These are phyloP conservation scores for Hestina assimilis DNA, from an alignment of 1,140 invertebrate species.

Conservation along the genomic window DNA sequence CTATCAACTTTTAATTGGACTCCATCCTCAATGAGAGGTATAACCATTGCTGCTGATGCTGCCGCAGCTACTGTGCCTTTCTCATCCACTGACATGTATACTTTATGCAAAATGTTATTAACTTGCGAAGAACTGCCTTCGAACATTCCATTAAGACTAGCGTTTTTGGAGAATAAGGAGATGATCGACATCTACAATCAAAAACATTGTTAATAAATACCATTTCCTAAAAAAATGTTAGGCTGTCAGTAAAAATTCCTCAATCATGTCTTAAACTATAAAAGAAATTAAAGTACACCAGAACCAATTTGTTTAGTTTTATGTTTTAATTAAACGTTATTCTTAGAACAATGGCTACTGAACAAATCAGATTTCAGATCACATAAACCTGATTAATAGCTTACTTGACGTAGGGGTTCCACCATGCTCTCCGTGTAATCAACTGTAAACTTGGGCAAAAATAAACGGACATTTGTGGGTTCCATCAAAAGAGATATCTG, in stretches of 20 bases:
- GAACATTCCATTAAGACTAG: constrained; percentile 82
- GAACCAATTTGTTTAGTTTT: too few relatives aligned
- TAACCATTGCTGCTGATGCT: constrained; percentile 80
- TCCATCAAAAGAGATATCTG: constrained; percentile 72
- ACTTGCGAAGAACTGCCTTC: constrained; percentile 73
- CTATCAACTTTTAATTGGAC: constrained; percentile 77
- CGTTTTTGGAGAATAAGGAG: constrained; percentile 79
- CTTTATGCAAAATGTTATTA: constrained; percentile 83
- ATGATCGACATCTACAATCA: constrained; percentile 80
- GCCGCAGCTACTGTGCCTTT: constrained; percentile 85
- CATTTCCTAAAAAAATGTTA: too few relatives aligned
- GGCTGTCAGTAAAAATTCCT: too few relatives aligned
- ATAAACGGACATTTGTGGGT: constrained; percentile 77
- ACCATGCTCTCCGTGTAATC: constrained; percentile 80
- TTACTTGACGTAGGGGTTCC: constrained; percentile 56
- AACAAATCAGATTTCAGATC: too few relatives aligned
- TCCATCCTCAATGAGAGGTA: constrained; percentile 79
- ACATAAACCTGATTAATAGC: neutral
- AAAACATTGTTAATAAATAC: too few relatives aligned
- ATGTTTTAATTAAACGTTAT: too few relatives aligned
- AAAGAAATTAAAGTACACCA: too few relatives aligned
- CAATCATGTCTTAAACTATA: too few relatives aligned
- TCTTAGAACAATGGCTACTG: too few relatives aligned
- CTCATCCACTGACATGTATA: constrained; percentile 85
- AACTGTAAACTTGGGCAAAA: constrained; percentile 83